Conservation (phyloP, 1,140 invertebrate genomes). For the Ptiloglossa arizonensis region DNA sequence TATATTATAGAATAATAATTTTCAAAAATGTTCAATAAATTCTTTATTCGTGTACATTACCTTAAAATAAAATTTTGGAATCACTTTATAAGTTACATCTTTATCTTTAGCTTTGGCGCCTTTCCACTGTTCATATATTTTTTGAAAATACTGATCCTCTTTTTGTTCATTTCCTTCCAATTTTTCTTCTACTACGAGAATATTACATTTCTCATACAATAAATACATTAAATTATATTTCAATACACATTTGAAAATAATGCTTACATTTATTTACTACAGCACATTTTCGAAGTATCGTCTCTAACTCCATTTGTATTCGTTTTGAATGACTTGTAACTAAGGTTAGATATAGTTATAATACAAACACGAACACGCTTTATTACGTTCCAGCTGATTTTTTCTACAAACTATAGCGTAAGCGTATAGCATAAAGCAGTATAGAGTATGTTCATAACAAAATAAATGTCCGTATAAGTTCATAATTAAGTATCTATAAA, state of each 20-base stretch:
- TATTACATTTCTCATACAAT: not conserved
- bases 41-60: conserved; percentile 57
- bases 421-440: not conserved
- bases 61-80: conserved; percentile 91
- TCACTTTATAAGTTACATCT: conserved; percentile 80
- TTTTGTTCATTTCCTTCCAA: conserved; percentile 67
- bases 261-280: conserved; percentile 56
- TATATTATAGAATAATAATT: conserved; percentile 11
- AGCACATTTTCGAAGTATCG: conserved; percentile 46
- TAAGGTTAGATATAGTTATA: conserved; percentile 30
- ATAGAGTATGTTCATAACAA: not conserved
- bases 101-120: conserved; percentile 77
- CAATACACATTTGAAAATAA: not conserved
- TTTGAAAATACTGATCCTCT: conserved; percentile 83
- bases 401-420: not conserved
- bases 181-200: conserved; percentile 64
- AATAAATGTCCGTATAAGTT: not conserved
- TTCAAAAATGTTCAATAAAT: not conserved
- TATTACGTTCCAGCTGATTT: not conserved
- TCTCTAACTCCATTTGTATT: conserved; percentile 58
- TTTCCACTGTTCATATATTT: conserved; percentile 83
- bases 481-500: not conserved
- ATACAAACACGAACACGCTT: not conserved
- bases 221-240: not conserved
- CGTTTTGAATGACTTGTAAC: conserved; percentile 10